Base-by-base conservation (phyloP, 2,888 invertebrate species). In the Aphodius granarius region DNA sequence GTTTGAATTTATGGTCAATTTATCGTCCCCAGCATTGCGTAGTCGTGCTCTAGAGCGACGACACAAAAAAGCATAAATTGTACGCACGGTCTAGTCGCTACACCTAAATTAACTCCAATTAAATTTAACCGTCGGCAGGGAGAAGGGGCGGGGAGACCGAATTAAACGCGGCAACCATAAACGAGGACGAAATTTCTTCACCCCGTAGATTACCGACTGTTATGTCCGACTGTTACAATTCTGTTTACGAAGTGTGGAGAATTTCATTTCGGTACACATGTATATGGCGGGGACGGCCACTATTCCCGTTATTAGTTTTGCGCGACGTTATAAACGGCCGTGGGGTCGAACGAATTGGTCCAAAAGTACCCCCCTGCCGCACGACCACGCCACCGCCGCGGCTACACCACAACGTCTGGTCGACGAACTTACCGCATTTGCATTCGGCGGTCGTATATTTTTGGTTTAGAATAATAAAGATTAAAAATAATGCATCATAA, bases 181-280 rank as follows among this genome's bases (percentile, higher is more conserved):
- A 63, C 62, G 63, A 73, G 68, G 43, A 68, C 62, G 66, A 71
- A 72, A 74, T 76, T 74, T 76, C 76, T 76, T 76, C 68, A 72
- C 66, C 76, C 76, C 71, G 63, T 76, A 74, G 74, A 76, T 74
- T 77, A 79, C 77, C 76, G 73, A 79, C 80, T 79, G 81, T 80
- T 81, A 79, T 72, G 76, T 78, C 82, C 78, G 78, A 78, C 82
- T 82, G 82, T 81, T 82, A 81, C 81, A 81, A 82, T 82, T 81
- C 79, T 81, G 80, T 82, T 82, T 83, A 83, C 82, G 82, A 80
- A 82, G 81, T 82, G 82, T 76, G 81, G 83, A 83, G 82, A 83
- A 83, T 83, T 83, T 83, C 82, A 83, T 83, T 83, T 83, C 82
- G 80, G 81, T 81, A 82, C 82, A 81, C 82, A 82, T 82, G 82